A percentile compares a stretch with the other conserved stretches of the same genome.
Conservation (phyloP, 1,140 invertebrate species). For the Caerostris extrusa region DNA sequence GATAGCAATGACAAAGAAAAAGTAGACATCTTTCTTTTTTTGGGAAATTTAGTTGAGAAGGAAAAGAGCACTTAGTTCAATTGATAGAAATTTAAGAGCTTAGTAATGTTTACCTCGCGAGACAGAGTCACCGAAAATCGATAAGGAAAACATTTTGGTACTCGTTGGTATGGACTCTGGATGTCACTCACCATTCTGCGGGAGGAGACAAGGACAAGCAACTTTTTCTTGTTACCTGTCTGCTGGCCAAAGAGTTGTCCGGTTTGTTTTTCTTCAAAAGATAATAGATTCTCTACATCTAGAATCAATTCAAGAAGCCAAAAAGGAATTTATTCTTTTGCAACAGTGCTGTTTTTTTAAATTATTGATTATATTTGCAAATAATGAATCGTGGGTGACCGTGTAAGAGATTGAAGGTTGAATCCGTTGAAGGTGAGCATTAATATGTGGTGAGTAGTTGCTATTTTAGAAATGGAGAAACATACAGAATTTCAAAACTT, state of each 20-base stretch:
- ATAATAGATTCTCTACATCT: too few relatives aligned
- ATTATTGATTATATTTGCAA: too few relatives aligned
- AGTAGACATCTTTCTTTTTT: neutral
- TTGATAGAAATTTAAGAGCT: constrained; percentile 51
- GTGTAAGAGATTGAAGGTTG: too few relatives aligned
- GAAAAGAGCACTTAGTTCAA: constrained; percentile 46
- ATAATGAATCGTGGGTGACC: fast-evolving
- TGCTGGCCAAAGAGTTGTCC: neutral
- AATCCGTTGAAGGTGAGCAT: too few relatives aligned
- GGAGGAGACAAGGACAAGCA: neutral
- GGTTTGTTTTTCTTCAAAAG: too few relatives aligned
- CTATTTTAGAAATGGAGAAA: too few relatives aligned
- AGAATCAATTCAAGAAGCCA: too few relatives aligned
- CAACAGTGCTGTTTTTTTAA: too few relatives aligned
- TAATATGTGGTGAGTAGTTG: too few relatives aligned
- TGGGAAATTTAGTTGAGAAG: neutral
- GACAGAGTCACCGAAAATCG: constrained; percentile 30
- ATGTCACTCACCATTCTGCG: constrained; percentile 13
- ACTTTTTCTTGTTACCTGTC: neutral
- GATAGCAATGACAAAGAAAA: neutral
- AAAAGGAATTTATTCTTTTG: too few relatives aligned
- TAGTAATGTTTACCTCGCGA: constrained; percentile 34
- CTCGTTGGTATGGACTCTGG: neutral
- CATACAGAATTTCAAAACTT: too few relatives aligned
- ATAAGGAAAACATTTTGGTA: constrained; percentile 24